A percentile compares a stretch with the other conserved stretches of the same genome.
Conservation (phyloP, 2,888 invertebrate genomes). For the Bellardia bayeri region DNA sequence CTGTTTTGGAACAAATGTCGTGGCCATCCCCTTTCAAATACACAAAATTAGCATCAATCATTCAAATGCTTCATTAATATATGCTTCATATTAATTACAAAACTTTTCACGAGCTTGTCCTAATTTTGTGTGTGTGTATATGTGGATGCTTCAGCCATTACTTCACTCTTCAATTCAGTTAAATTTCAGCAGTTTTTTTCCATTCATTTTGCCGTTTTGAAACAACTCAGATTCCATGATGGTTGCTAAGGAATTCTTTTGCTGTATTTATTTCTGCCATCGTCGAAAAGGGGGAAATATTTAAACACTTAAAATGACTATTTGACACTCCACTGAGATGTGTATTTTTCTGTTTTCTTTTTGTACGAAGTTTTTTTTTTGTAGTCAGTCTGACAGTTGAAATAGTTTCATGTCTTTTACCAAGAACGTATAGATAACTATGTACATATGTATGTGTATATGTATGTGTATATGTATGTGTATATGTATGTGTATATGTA, state of each 20-base stretch:
- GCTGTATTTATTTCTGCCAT: background rate
- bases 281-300: slow-evolving; percentile 18
- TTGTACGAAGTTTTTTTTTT: background rate
- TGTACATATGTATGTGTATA: background rate
- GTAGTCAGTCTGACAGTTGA: slow-evolving; percentile 29
- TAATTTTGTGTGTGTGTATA: slow-evolving; percentile 20
- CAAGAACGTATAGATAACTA: background rate
- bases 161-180: background rate
- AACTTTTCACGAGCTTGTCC: slow-evolving; percentile 40
- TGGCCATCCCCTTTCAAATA: background rate
- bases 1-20: background rate
- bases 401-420: slow-evolving; percentile 30
- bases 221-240: background rate
- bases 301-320: slow-evolving; percentile 54
- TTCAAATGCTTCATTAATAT: slow-evolving; percentile 44
- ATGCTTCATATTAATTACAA: slow-evolving; percentile 40
- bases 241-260: slow-evolving; percentile 1
- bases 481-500: background rate
- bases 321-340: slow-evolving; percentile 46
- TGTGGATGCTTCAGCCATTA: background rate
- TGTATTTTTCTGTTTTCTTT: slow-evolving; percentile 7
- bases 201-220: background rate
- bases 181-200: slow-evolving; percentile 14
- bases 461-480: too few species aligned
- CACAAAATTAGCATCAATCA: slow-evolving; percentile 46